Evolutionary conservation across 2,797 vertebrate genomes (phyloP), one percentile per base, ranked within the genome.

Genomic region (Leontopithecus rosalia): DNA sequence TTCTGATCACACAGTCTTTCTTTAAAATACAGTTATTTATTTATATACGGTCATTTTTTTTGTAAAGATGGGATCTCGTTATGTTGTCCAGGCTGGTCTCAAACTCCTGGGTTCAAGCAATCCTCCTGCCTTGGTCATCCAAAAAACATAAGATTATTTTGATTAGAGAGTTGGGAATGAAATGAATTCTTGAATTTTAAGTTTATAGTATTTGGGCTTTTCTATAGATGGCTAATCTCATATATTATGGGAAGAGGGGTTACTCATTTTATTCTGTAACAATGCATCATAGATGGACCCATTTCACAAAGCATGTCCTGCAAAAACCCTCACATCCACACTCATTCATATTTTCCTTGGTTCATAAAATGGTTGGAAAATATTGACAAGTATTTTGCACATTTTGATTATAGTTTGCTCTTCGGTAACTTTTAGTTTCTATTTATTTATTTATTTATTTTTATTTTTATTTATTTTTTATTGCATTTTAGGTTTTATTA

Each of bases 331-430:
- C 5, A 55, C 5, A 39, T 41, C 50, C 41, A 86, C 7, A 39
- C 6, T 81, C 26, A 77, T 26, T 41, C n/a, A 19, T 17, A 58
- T 83, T 92, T 80, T 88, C 12, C 81, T 52, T n/a, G 43, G 48
- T 24, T 33, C 30, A 61, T 80, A 88, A 70, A 70, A 61, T 61
- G 43, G n/a, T 73, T n/a, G 22, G 17, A 82, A 84, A 22, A 22
- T 48, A 52, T 43, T 82, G 41, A 81, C 7, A 93, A 43, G 26
- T 86, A 52, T 4, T 85, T 93, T 61, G 26, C 5, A 39, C 76
- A 92, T 87, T 95, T 96, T 55, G 33, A 96, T 83, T 81, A 61
- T 58, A 46, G 7, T 46, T 97, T 94, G 0, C 11, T 64, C 1
- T 90, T 96, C 46, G 43, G 11, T 90, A 85, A 80, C 19, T 58